A percentile compares a stretch with the other conserved stretches of the same genome.
phyloP scores from a whole-genome alignment of 2,888 invertebrate genomes.

The Lucinisca nassula region DNA sequence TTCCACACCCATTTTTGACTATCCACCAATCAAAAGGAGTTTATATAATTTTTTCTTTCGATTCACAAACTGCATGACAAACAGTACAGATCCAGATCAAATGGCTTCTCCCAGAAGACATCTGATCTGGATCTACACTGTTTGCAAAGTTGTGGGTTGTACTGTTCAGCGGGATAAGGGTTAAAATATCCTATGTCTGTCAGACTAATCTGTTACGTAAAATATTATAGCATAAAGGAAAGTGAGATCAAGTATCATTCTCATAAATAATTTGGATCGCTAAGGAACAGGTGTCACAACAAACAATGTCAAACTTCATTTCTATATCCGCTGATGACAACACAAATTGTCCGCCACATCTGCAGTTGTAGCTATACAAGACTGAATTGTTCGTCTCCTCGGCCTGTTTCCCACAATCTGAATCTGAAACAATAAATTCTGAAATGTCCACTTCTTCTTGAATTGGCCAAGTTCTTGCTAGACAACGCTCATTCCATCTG shows the following conservation, averaged over 20 bases:
- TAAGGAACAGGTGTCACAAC: slow-evolving; percentile 84
- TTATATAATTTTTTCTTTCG: too few species aligned
- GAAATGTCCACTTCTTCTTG: slow-evolving; percentile 81
- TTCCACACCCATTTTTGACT: too few species aligned
- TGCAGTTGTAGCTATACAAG: slow-evolving; percentile 73
- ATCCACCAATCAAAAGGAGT: too few species aligned
- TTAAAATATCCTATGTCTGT: too few species aligned
- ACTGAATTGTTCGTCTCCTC: neutral
- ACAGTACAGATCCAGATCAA: too few species aligned
- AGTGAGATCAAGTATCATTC: slow-evolving; percentile 10
- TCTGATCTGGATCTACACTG: too few species aligned
- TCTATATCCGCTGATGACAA: slow-evolving; percentile 74
- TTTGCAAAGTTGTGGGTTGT: too few species aligned
- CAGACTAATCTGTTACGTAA: too few species aligned
- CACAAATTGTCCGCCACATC: slow-evolving; percentile 81
- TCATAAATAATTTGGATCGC: slow-evolving; percentile 77
- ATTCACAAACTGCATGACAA: too few species aligned
- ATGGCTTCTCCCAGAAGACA: too few species aligned
- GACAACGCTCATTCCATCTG: slow-evolving; percentile 78
- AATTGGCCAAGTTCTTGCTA: slow-evolving; percentile 82
- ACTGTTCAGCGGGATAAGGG: too few species aligned
- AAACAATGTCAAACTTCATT: slow-evolving; percentile 80
- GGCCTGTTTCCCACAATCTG: neutral
- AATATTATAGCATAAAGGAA: too few species aligned
- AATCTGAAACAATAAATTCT: slow-evolving; percentile 72